Base-by-base conservation (phyloP, 2,113 vertebrate genomes). In the Nothoprocta perdicaria region DNA sequence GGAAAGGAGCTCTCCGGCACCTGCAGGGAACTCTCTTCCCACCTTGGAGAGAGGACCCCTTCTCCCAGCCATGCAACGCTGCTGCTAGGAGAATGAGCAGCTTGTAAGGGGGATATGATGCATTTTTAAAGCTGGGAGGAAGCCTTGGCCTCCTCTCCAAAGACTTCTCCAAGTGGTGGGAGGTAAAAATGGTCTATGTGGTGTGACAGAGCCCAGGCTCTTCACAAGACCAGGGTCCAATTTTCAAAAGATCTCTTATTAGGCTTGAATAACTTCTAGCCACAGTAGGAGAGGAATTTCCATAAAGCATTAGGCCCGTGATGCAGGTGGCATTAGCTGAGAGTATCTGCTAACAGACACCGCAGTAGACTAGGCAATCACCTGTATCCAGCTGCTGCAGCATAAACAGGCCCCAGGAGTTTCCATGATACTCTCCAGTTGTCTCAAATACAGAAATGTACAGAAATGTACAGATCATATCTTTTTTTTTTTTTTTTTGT, bases 41-140 rank as follows among this genome's bases (percentile, higher is more conserved):
- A 1, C 4, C 23, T 12, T 3, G 5, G 24, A 35, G 57, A 46
- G 17, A 38, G 69, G 43, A 41, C 2, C 1, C 53, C 0, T 1
- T 14, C 45, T 62, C 6, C 10, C 23, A 53, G 31, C 3, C 17
- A 31, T 2, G 1, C 35, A 41, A n/a, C 14, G 9, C 33, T 2
- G 0, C 58, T 77, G 41, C 27, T 46, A 27, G 38, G 38, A 50
- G 55, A 41, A 41, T 43, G 14, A 84, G n/a, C 31, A 10, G 5
- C 18, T 75, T 61, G 45, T 40, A 80, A 84, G 41, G 8, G 63
- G 55, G 31, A 40, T 80, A 67, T 35, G 52, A 23, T 12, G 55
- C 62, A 8, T 11, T 69, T 41, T 60, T 10, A 5, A 26, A 40
- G 61, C 38, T 13, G 13, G 68, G 8, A 62, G 17, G 35, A 71